Percentiles rank a stretch among this genome's conserved stretches.
phyloP scores from a whole-genome alignment of 1,140 invertebrate genomes.

The Manduca sexta region DNA sequence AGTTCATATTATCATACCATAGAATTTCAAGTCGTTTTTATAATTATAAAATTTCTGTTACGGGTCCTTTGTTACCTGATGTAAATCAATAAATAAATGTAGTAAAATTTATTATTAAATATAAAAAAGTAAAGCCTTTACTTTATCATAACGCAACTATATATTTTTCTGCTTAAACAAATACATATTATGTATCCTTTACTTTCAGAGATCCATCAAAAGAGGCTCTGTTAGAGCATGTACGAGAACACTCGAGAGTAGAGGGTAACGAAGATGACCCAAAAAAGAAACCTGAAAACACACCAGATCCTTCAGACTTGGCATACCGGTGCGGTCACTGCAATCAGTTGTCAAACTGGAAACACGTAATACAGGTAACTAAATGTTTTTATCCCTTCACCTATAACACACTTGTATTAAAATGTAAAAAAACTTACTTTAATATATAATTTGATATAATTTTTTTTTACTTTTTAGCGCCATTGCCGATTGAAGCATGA shows the following conservation, averaged over 20 bases:
- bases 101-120: no score
- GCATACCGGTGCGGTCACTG: slow-evolving; percentile 84
- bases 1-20: no score
- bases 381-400: background rate
- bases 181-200: no score
- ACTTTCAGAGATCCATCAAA: slow-evolving; percentile 63
- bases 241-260: slow-evolving; percentile 58
- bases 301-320: slow-evolving; percentile 54
- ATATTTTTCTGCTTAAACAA: no score
- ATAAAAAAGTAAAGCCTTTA: no score
- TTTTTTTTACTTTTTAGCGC: slow-evolving; percentile 71
- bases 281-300: slow-evolving; percentile 48
- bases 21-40: no score
- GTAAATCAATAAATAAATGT: no score
- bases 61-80: no score
- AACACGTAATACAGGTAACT: slow-evolving; percentile 84
- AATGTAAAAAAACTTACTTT: background rate
- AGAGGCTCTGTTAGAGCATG: slow-evolving; percentile 66
- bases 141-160: no score
- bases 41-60: no score
- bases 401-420: background rate
- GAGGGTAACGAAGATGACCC: slow-evolving; percentile 27
- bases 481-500: slow-evolving; percentile 83
- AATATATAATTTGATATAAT: background rate
- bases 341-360: slow-evolving; percentile 85